Base-by-base conservation (phyloP, 1,140 invertebrate genomes). In the Tenebrio molitor region DNA sequence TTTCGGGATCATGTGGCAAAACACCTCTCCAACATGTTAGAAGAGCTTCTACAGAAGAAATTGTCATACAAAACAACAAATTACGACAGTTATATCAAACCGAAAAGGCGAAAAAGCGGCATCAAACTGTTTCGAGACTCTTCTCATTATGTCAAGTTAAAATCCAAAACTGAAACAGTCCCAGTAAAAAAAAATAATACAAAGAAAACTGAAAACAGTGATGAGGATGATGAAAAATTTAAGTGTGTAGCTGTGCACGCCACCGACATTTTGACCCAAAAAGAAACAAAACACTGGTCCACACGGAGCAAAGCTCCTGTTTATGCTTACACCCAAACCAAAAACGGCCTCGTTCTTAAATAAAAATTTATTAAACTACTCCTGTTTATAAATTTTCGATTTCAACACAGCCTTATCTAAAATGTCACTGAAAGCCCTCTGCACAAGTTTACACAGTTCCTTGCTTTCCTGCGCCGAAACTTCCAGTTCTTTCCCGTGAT, bases 371-470 rank as follows among this genome's bases (percentile, higher is more conserved):
- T 15, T 15, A 50, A 50, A 10, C 23, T 50, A 78, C 23, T 78
- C 73, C 62, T 79, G 78, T 36, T 69, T 77, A 83, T 89, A 88
- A 67, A 89, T 80, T 67, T 87, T 86, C 71, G 86, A 84, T 80
- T 88, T 88, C 65, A 89, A 80, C 23, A 89, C 84, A 34, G 87
- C 86, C 76, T 86, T 87, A 72, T 87, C 83, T 42, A 89, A 82
- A 68, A 89, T 88, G 79, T 87, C 84, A n/a, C 82, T 82, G 83
- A 89, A 89, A 0, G 89, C 90, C 67, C 83, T 76, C 80, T 90
- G 90, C 8, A 91, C 89, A 77, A 91, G 86, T 79, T 87, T 86
- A 73, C 89, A 89, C 15, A 92, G 81, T 58, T 86, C 83, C 19
- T 82, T 83, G 76, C 87, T 86, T 72, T 84, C 82, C 58, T 88